Evolutionary conservation across 2,113 vertebrate genomes (phyloP), one percentile per base, ranked within the genome.

Genomic region (Pyrgilauda ruficollis): DNA sequence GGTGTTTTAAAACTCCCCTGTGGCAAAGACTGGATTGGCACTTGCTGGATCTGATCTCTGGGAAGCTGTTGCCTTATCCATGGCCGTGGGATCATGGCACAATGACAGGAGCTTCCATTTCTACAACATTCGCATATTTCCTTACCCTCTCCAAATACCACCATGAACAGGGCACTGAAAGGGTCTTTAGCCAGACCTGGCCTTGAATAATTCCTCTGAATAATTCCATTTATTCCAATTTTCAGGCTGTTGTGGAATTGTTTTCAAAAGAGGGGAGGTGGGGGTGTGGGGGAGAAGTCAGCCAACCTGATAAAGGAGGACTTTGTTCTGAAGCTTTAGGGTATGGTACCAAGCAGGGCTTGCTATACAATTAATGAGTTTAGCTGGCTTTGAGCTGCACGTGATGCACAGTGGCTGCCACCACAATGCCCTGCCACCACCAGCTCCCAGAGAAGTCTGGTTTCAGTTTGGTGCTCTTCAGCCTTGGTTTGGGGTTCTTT

Each of bases 281-380:
- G 53, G 43, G n/a, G 8, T 28, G 11, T 27, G 26, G 6, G 43
- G 35, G 76, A 81, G 74, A 89, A 78, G 33, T 75, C 74, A 93
- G 93, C 79, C 91, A 88, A 93, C 83, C 56, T 78, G 86, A 86
- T 95, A 77, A 96, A 97, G 73, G 73, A 93, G 83, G 83, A 94
- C 93, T 93, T 97, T 94, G 94, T 96, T 96, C 91, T 69, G 83
- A 83, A 95, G 94, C 90, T 94, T 96, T 96, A 93, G 94, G 95
- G 55, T 92, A 90, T 77, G 68, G 91, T 96, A 92, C 96, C 94
- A 94, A 90, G 94, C 86, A 80, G 94, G 91, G 86, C 93, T 84
- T 90, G 89, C 95, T 92, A 95, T 93, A 97, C 85, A 88, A 58
- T 97, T 93, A 94, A 90, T 83, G 87, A 90, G 94, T 95, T 94